These are phyloP conservation scores for Epinotia bilunana DNA, from an alignment of 2,888 invertebrate genomes.

Conservation along the genomic window DNA sequence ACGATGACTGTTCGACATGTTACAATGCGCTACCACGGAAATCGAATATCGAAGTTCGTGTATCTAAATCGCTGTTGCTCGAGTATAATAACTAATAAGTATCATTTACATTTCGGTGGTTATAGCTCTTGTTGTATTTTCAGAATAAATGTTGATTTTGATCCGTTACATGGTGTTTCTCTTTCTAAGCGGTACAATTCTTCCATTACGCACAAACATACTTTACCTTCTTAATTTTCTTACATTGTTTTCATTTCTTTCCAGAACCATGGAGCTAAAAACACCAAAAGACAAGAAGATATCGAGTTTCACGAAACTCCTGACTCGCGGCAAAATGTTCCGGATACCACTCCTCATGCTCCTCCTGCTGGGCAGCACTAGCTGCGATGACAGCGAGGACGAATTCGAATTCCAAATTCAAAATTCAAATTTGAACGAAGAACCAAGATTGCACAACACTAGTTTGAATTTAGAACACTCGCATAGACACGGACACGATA, in stretches of 20 bases:
- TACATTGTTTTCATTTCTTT: slow-evolving; percentile 49
- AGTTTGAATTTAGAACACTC: slow-evolving; percentile 52
- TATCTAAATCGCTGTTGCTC: no score
- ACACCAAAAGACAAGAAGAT: slow-evolving; percentile 78
- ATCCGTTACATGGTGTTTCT: no score
- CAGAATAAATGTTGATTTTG: no score
- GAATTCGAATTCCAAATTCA: slow-evolving; percentile 47
- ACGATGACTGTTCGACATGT: no score
- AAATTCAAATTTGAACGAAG: slow-evolving; percentile 47
- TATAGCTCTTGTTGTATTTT: no score
- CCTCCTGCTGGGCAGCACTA: slow-evolving; percentile 72
- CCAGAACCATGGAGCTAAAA: slow-evolving; percentile 78
- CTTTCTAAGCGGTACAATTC: no score
- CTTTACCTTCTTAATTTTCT: not conserved
- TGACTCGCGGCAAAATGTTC: slow-evolving; percentile 73
- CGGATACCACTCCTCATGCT: slow-evolving; percentile 71
- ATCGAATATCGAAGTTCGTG: no score
- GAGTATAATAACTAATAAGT: no score
- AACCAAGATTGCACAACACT: slow-evolving; percentile 45
- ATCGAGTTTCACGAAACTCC: slow-evolving; percentile 61
- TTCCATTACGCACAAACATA: no score
- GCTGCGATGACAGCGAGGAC: slow-evolving; percentile 67
- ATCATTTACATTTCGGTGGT: no score
- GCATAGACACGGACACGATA: slow-evolving; percentile 55
- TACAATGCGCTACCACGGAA: no score